Base-by-base conservation (phyloP, 1,140 invertebrate species). In the Drosophila pandora region DNA sequence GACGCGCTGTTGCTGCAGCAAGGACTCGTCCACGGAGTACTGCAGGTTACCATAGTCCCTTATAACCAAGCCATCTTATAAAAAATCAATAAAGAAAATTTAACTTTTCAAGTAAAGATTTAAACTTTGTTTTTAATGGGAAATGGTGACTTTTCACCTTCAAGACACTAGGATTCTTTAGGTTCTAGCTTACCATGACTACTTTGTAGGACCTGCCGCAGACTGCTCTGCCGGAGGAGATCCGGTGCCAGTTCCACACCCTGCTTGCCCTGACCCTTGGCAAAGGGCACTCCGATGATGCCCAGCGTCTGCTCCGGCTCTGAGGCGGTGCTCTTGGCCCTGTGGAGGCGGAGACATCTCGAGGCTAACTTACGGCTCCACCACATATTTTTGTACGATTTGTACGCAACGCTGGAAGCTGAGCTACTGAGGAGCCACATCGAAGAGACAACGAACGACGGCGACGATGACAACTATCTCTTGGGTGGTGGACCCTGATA, bases 201-300 rank as follows among this genome's bases (percentile, higher is more conserved):
- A 52, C 48, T 69, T 34, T 89, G 61, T 0, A 91, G 72, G 32
- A 89, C 64, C 25, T 89, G 52, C 0, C 83, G 68, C 43, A 92
- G 59, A 2, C 93, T 93, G 12, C 92, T 91, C 47, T 93, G 65
- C 39, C 94, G 91, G 30, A 95, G 79, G 2, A 92, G 90, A n/a
- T 93, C 92, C 0, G 94, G 94, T 3, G 93, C 94, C 39, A 93
- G 82, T 50, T 93, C 94, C 2, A 94, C 94, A n/a, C 94, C 94
- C 69, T 92, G 92, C 73, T 94, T 94, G 37, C 92, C 91, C 91
- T 96, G 95, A 3, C 95, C 95, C 83, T 96, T 95, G 59, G 95
- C 94, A 79, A 96, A 95, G 25, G 95, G 95, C 41, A 96, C 95
- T n/a, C 95, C 95, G 47, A 96, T 92, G 67, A 96, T 93, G 43